A percentile compares a stretch with the other conserved stretches of the same genome.
Evolutionary conservation across 2,113 vertebrate species (phyloP).

Genomic region (Oryzias javanicus): DNA sequence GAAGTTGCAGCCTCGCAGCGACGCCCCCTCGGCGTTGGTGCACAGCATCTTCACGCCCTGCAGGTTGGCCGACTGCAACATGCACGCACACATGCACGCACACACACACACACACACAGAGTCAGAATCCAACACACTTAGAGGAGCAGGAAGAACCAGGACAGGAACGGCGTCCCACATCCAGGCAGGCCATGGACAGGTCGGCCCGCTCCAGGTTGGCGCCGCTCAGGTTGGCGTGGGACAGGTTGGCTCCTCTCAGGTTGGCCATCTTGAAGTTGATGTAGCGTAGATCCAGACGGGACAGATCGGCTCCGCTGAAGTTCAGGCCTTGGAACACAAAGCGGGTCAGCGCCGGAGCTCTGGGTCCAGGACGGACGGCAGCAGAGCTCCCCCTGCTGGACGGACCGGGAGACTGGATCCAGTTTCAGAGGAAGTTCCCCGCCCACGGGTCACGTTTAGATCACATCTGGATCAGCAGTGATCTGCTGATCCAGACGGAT

Average conservation of each 20-base stretch:
- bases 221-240: slow-evolving; percentile 58
- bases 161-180: slow-evolving; percentile 53
- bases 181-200: slow-evolving; percentile 89
- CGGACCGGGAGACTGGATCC: no score
- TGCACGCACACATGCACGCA: no score
- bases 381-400: no score
- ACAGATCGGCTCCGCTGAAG: slow-evolving; percentile 47
- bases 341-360: no score
- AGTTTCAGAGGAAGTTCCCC: no score
- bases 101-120: neutral
- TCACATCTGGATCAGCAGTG: no score
- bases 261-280: slow-evolving; percentile 67
- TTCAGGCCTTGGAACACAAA: slow-evolving; percentile 68
- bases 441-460: no score
- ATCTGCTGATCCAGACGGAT: no score
- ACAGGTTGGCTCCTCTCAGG: slow-evolving; percentile 54
- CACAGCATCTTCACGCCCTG: slow-evolving; percentile 98
- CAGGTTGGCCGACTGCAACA: slow-evolving; percentile 87
- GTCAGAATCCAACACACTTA: neutral
- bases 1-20: slow-evolving; percentile 91
- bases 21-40: slow-evolving; percentile 93
- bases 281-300: slow-evolving; percentile 60
- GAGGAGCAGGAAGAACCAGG: no score
- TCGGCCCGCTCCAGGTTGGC: slow-evolving; percentile 80
- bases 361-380: no score